These are phyloP conservation scores for Coptodon rendalli DNA, from an alignment of 2,113 vertebrate genomes.

Conservation along the genomic window DNA sequence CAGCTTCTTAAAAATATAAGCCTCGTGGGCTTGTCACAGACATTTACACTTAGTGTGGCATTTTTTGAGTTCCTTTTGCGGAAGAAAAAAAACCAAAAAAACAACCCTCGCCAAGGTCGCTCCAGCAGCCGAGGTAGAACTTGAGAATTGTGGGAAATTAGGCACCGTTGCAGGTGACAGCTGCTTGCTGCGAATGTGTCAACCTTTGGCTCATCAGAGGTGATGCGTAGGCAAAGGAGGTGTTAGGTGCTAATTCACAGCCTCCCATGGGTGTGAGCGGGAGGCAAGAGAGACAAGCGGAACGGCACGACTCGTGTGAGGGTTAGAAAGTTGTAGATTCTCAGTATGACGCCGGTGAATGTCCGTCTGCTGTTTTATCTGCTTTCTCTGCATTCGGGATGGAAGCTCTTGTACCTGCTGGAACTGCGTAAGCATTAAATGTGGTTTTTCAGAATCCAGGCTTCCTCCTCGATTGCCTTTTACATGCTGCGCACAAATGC, in stretches of 20 bases:
- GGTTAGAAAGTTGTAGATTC: slow-evolving; percentile 72
- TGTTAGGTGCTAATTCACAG: slow-evolving; percentile 50
- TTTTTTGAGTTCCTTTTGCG: not conserved
- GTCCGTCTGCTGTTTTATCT: slow-evolving; percentile 56
- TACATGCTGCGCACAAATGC: slow-evolving; percentile 2
- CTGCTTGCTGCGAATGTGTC: slow-evolving; percentile 29
- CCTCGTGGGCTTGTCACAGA: not conserved
- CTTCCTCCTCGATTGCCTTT: not conserved
- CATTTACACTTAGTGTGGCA: not conserved
- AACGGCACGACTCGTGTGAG: slow-evolving; percentile 39
- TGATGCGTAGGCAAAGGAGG: slow-evolving; percentile 42
- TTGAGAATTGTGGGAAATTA: slow-evolving; percentile 31
- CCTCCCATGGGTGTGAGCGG: slow-evolving; percentile 43
- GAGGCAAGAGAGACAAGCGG: not conserved
- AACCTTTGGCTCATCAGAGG: slow-evolving; percentile 29
- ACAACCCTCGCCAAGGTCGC: slow-evolving; percentile 9
- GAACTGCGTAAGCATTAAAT: not conserved
- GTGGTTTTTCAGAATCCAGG: not conserved
- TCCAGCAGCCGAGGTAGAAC: not conserved
- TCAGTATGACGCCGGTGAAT: slow-evolving; percentile 72
- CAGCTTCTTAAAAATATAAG: slow-evolving; percentile 14
- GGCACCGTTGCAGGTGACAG: slow-evolving; percentile 13
- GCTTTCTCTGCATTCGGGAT: not conserved
- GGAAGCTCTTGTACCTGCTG: not conserved
- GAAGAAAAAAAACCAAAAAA: rapidly evolving